These are phyloP conservation scores for Drosophila meridionalis DNA, from an alignment of 2,888 invertebrate genomes.

Conservation along the genomic window DNA sequence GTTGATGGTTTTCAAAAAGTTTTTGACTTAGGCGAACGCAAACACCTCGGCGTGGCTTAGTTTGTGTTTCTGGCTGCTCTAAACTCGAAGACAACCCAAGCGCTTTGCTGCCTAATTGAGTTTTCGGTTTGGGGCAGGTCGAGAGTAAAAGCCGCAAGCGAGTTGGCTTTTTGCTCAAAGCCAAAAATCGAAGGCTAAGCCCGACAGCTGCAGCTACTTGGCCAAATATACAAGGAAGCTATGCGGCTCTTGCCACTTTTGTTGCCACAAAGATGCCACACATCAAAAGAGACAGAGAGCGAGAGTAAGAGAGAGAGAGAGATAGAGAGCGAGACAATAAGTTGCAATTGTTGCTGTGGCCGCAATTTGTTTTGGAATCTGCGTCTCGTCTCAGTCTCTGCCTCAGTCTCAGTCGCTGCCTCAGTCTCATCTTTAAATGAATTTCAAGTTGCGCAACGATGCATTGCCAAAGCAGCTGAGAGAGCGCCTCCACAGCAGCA, in stretches of 20 bases:
- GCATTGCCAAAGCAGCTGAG: slow-evolving; percentile 46
- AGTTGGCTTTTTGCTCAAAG: slow-evolving; percentile 28
- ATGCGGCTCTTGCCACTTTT: slow-evolving; percentile 26
- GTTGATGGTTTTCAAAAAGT: background rate
- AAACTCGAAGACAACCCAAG: background rate
- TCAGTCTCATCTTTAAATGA: slow-evolving; percentile 28
- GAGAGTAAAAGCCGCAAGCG: slow-evolving; percentile 42
- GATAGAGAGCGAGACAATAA: slow-evolving; percentile 70
- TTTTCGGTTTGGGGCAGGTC: slow-evolving; percentile 39
- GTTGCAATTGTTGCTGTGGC: slow-evolving; percentile 77
- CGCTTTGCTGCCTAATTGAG: slow-evolving; percentile 60
- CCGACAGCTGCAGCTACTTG: slow-evolving; percentile 53
- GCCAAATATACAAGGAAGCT: slow-evolving; percentile 46
- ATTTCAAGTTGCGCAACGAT: slow-evolving; percentile 61
- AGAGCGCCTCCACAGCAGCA: slow-evolving; percentile 5
- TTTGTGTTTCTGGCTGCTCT: background rate
- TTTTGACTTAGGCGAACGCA: background rate
- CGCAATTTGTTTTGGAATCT: slow-evolving; percentile 50
- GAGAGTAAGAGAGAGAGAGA: slow-evolving; percentile 40
- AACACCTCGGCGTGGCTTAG: background rate
- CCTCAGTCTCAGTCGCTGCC: slow-evolving; percentile 3
- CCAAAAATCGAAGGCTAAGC: slow-evolving; percentile 52
- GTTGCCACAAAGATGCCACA: slow-evolving; percentile 50
- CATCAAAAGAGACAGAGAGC: slow-evolving; percentile 15
- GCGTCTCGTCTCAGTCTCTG: slow-evolving; percentile 5